Evolutionary conservation across 2,888 invertebrate species (phyloP).

Genomic region (Drosophila antonietae): DNA sequence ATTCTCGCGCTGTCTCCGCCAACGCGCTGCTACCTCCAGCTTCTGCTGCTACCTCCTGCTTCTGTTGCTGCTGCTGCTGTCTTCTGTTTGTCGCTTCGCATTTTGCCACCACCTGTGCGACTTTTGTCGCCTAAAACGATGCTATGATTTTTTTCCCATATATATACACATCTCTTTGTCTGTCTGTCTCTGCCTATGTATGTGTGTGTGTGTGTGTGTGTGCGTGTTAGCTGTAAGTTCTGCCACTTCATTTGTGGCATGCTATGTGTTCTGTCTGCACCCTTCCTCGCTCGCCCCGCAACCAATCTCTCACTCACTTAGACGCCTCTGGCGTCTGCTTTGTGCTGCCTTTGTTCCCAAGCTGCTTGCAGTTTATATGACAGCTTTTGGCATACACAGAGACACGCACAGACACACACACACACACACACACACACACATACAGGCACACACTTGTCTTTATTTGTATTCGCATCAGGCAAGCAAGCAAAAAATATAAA

Average conservation of each 20-base stretch:
- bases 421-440: slow-evolving; percentile 9
- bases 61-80: neutral
- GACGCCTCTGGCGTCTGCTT: slow-evolving; percentile 61
- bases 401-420: slow-evolving; percentile 9
- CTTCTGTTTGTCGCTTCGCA: slow-evolving; percentile 12
- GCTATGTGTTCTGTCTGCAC: slow-evolving; percentile 21
- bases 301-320: slow-evolving; percentile 24
- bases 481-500: slow-evolving; percentile 18
- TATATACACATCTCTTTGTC: slow-evolving; percentile 1
- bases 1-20: slow-evolving; percentile 8
- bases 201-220: neutral
- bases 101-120: slow-evolving; percentile 39
- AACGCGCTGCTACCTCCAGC: neutral
- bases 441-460: slow-evolving; percentile 33
- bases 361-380: slow-evolving; percentile 63
- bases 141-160: slow-evolving; percentile 60
- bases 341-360: slow-evolving; percentile 54
- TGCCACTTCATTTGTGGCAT: slow-evolving; percentile 71
- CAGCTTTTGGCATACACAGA: slow-evolving; percentile 53
- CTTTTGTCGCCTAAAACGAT: slow-evolving; percentile 63
- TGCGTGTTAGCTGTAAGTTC: slow-evolving; percentile 32
- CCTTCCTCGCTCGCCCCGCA: neutral
- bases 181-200: neutral
- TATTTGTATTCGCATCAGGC: slow-evolving; percentile 46
- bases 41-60: neutral